Percentiles rank a stretch among this genome's conserved stretches.
phyloP scores from a whole-genome alignment of 2,888 invertebrate species.

The Yponomeuta evonymella region DNA sequence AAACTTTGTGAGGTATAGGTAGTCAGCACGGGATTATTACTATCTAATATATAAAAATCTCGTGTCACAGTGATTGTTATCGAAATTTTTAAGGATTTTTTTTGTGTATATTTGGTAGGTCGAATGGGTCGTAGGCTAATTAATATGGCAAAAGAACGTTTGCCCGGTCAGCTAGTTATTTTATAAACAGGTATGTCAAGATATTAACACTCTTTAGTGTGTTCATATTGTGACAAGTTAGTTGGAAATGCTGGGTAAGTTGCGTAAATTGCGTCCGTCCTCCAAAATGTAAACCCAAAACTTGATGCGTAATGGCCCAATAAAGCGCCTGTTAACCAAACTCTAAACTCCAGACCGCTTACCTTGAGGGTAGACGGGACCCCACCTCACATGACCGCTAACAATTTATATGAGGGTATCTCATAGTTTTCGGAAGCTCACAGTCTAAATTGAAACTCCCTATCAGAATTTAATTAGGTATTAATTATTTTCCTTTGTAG shows the following conservation, averaged over 20 bases:
- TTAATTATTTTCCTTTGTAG: no score
- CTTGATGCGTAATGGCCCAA: conserved; percentile 30
- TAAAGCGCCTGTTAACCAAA: conserved; percentile 34
- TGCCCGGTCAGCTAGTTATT: no score
- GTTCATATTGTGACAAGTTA: conserved; percentile 10
- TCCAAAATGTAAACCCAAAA: conserved; percentile 18
- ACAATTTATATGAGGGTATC: conserved; percentile 6
- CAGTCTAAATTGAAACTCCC: not conserved
- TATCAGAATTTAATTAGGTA: not conserved
- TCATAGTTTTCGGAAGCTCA: not conserved
- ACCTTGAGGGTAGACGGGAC: conserved; percentile 9
- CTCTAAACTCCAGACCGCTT: conserved; percentile 31
- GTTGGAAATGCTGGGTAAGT: conserved; percentile 23
- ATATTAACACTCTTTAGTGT: not conserved
- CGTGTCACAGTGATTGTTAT: no score
- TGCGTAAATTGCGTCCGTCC: conserved; percentile 30
- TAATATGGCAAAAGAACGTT: no score
- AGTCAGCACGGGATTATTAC: no score
- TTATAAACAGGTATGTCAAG: no score
- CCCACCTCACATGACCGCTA: conserved; percentile 6
- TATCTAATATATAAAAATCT: no score
- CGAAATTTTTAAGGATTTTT: no score
- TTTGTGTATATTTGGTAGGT: no score
- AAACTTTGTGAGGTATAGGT: no score
- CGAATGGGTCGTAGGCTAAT: no score